Evolutionary conservation across 2,113 vertebrate species (phyloP), one percentile per base, ranked within the genome.

Genomic region (Neodontobutis hainanensis): DNA sequence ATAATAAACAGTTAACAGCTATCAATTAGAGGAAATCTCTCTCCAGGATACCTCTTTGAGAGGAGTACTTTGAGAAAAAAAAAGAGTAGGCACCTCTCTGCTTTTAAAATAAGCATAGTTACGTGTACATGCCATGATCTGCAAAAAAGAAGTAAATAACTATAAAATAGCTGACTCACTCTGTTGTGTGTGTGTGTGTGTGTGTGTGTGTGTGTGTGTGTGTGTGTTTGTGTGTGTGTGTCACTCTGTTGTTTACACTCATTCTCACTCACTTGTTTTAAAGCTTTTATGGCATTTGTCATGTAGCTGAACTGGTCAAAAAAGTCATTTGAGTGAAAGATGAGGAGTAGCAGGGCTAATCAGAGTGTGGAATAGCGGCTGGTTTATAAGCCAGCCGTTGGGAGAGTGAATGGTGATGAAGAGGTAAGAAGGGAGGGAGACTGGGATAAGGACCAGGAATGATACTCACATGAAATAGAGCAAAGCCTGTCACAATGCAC

Each of bases 401-500:
- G 55, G 61, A 35, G 61, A 60, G 68, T 60, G 64, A 78, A 70
- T 65, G 61, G 44, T 55, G 75, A 82, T 56, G 62, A 61, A 78
- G 80, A 78, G 66, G 65, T 61, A 83, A 71, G 65, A 55, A 12
- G 71, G 59, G 62, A 73, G 71, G 60, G 56, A 75, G 65, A 67
- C 61, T 59, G 57, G 61, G 78, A 80, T 77, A 70, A 75, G 75
- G 78, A 51, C 75, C 61, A 75, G 68, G 67, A 76, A 87, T 83
- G 82, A 88, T 74, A 65, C 75, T 60, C 56, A 59, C 56, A 61
- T 75, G 73, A 86, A 85, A 85, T 58, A 76, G 61, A 80, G 84
- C 75, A 90, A 86, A 91, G 85, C 86, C 62, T 40, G 19, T 80
- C 89, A 89, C 82, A 89, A 90, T 76, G 78, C 83, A 53, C 78